phyloP scores from a whole-genome alignment of 2,113 vertebrate species.

The Carettochelys insculpta region DNA sequence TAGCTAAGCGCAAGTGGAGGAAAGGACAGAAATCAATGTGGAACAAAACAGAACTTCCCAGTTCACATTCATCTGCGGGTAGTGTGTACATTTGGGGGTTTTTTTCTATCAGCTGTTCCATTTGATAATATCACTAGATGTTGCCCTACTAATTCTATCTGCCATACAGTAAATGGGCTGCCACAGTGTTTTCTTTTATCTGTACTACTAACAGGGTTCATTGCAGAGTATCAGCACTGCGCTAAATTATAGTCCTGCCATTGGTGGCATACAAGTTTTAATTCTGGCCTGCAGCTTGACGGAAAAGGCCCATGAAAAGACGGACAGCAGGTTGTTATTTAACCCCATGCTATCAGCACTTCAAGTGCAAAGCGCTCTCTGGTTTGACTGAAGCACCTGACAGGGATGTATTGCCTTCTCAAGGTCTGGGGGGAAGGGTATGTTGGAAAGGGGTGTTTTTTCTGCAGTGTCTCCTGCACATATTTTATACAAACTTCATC shows the following conservation, averaged over 20 bases:
- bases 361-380: neutral
- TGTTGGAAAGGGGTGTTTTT: neutral
- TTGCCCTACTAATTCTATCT: neutral
- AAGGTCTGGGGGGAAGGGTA: neutral
- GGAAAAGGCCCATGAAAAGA: neutral
- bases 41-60: neutral
- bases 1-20: neutral
- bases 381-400: neutral
- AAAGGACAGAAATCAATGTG: neutral
- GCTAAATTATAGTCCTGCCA: neutral
- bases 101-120: neutral
- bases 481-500: neutral
- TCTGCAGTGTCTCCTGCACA: neutral
- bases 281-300: neutral
- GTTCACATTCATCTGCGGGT: neutral
- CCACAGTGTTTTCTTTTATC: neutral
- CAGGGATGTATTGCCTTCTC: neutral
- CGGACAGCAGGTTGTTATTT: neutral
- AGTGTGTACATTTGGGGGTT: neutral
- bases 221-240: neutral
- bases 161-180: rapidly evolving
- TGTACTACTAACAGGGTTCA: neutral
- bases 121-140: neutral
- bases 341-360: rapidly evolving
- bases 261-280: neutral